These are phyloP conservation scores for Esperia sulphurella DNA, from an alignment of 2,888 invertebrate genomes.

Conservation along the genomic window DNA sequence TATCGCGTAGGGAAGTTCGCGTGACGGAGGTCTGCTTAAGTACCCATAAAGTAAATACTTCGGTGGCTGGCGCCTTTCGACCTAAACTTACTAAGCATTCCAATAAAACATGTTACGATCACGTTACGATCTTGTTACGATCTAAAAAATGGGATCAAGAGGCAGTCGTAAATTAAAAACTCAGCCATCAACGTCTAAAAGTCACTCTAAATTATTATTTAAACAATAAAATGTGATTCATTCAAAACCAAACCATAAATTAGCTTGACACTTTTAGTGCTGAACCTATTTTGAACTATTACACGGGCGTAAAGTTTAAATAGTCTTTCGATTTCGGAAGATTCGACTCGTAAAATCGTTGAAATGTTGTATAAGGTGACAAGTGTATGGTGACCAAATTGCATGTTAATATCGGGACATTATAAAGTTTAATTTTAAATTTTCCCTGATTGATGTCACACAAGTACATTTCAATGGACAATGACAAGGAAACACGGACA, in stretches of 20 bases:
- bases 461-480: no score
- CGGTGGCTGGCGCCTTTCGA: no score
- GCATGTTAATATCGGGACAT: no score
- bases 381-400: conserved; percentile 33
- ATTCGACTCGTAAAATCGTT: conserved; percentile 43
- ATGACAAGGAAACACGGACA: no score
- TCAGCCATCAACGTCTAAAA: conserved; percentile 52
- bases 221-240: conserved; percentile 66
- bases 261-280: conserved; percentile 63
- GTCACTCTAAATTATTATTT: conserved; percentile 46
- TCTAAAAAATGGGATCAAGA: conserved; percentile 61
- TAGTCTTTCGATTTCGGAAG: conserved; percentile 28
- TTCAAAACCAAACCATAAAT: conserved; percentile 55
- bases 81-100: neutral
- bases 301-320: conserved; percentile 57
- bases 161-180: conserved; percentile 52
- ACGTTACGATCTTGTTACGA: conserved; percentile 9
- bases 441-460: no score
- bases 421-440: neutral
- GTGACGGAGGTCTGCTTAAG: conserved; percentile 11
- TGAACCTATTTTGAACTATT: conserved; percentile 68
- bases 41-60: conserved; percentile 17
- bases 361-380: conserved; percentile 38
- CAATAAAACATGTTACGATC: conserved; percentile 27
- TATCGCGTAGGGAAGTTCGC: no score